Percentiles rank a stretch among this genome's conserved stretches.
Conservation (phyloP, 2,113 vertebrate genomes). For the Glaucomys volans region DNA sequence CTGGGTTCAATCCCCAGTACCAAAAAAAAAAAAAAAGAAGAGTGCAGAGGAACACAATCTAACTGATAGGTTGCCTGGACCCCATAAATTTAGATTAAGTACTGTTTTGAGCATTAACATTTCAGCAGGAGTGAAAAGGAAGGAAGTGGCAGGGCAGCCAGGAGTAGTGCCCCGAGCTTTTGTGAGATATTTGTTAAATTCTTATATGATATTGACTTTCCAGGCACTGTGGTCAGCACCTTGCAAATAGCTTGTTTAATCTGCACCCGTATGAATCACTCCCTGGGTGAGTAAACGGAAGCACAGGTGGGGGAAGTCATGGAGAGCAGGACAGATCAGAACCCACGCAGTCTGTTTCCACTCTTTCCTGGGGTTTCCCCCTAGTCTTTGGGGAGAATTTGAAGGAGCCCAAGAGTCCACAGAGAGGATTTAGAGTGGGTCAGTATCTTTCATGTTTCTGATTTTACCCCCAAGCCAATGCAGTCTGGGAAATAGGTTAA, state of each 20-base stretch:
- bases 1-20: too few relatives aligned
- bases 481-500: background rate
- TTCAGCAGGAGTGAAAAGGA: background rate
- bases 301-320: background rate
- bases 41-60: background rate
- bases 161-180: background rate
- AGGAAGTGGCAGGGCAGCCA: background rate
- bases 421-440: background rate
- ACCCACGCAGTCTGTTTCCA: background rate
- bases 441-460: background rate
- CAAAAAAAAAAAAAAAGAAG: too few relatives aligned
- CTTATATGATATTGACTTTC: background rate
- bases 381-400: background rate
- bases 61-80: background rate
- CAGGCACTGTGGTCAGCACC: background rate
- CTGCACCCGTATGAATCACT: conserved; percentile 1
- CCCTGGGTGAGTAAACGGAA: background rate
- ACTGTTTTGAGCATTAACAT: background rate
- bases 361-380: background rate
- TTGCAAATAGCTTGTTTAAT: background rate
- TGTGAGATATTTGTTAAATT: background rate
- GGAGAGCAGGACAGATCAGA: background rate
- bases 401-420: background rate
- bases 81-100: too few relatives aligned
- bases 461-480: background rate